Percentiles rank a stretch among this genome's conserved stretches.
phyloP scores from a whole-genome alignment of 2,888 invertebrate genomes.

The Bursaphelenchus okinawaensis region DNA sequence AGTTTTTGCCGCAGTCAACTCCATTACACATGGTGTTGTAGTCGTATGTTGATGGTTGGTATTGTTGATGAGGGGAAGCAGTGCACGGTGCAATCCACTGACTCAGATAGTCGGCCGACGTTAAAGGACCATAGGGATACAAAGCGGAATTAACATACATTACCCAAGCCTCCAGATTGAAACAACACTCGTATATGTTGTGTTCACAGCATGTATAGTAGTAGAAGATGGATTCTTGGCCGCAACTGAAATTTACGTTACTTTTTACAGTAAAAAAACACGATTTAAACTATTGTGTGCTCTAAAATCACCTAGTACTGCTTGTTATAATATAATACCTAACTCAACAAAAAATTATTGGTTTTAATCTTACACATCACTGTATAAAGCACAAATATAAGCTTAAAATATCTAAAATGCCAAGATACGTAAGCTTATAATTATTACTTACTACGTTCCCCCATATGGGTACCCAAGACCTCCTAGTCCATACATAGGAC shows the following conservation, averaged over 20 bases:
- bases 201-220: conserved; percentile 19
- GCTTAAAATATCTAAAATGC: too few relatives aligned
- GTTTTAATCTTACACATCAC: too few relatives aligned
- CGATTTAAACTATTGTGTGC: too few relatives aligned
- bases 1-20: neutral
- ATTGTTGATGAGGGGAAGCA: neutral
- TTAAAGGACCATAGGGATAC: neutral
- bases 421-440: neutral
- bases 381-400: too few relatives aligned
- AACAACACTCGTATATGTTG: conserved; percentile 15
- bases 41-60: neutral
- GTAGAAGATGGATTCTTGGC: conserved; percentile 16
- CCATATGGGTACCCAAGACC: neutral
- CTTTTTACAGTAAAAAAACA: too few relatives aligned
- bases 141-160: conserved; percentile 10
- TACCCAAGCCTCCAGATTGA: conserved; percentile 18
- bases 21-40: neutral
- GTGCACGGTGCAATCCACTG: neutral
- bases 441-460: neutral
- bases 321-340: too few relatives aligned
- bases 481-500: neutral
- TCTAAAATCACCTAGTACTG: too few relatives aligned
- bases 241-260: conserved; percentile 8
- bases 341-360: too few relatives aligned
- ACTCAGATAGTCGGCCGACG: neutral